phyloP scores from a whole-genome alignment of 2,113 vertebrate genomes.

The Cavia aperea region DNA sequence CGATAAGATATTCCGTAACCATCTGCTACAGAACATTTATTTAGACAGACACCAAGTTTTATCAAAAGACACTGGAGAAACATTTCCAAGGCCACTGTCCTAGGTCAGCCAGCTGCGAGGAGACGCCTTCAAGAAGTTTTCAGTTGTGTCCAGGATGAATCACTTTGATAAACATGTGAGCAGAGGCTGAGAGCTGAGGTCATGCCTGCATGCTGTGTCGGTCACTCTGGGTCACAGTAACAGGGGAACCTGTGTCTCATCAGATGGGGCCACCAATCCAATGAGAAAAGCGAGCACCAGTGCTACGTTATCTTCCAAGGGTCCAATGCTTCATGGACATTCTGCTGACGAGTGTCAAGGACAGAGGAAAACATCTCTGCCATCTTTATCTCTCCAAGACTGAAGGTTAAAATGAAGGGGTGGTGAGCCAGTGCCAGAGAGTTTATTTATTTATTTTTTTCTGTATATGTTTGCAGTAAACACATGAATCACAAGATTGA shows the following conservation, averaged over 20 bases:
- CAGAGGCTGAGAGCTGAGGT: background rate
- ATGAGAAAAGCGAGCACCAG: background rate
- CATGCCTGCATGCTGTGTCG: background rate
- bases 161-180: background rate
- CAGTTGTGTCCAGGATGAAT: background rate
- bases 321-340: fast-evolving
- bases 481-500: background rate
- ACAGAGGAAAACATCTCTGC: background rate
- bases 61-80: slow-evolving; percentile 48
- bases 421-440: background rate
- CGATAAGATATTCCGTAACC: slow-evolving; percentile 54
- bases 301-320: background rate
- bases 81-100: slow-evolving; percentile 34
- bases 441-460: background rate
- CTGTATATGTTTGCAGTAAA: background rate
- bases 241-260: background rate
- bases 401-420: background rate
- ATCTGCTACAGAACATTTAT: slow-evolving; percentile 56
- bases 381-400: background rate
- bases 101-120: slow-evolving; percentile 12
- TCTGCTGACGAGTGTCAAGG: background rate
- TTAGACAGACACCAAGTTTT: slow-evolving; percentile 51
- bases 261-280: background rate
- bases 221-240: slow-evolving; percentile 7
- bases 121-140: background rate